Percentiles rank a stretch among this genome's conserved stretches.
These are phyloP conservation scores for Yponomeuta evonymella DNA, from an alignment of 2,888 invertebrate genomes.

Conservation along the genomic window DNA sequence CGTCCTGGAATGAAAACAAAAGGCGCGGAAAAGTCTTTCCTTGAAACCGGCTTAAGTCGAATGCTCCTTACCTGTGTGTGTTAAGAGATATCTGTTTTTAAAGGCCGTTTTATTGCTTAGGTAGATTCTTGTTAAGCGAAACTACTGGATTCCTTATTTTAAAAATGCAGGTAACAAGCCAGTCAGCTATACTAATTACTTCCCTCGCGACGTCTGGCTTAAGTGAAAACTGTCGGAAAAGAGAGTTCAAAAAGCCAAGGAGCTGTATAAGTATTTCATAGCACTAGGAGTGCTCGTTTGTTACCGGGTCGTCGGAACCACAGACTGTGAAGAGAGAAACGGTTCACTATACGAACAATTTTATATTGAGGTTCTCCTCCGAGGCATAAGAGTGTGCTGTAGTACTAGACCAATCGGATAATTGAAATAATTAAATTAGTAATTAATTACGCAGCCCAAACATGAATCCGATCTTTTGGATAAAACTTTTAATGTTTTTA, in stretches of 20 bases:
- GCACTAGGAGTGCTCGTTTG: conserved; percentile 12
- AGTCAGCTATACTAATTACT: neutral
- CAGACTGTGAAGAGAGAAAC: neutral
- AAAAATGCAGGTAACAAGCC: neutral
- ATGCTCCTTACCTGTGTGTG: no score
- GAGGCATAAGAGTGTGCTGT: no score
- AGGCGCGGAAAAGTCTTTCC: neutral
- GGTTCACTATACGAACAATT: neutral
- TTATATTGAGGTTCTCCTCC: no score
- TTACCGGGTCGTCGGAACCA: neutral
- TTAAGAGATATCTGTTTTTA: no score
- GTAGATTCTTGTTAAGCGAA: no score
- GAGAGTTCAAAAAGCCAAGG: neutral
- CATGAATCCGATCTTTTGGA: no score
- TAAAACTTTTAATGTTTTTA: no score
- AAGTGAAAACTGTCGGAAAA: neutral
- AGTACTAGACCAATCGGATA: no score
- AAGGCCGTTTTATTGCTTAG: no score
- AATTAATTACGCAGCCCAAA: no score
- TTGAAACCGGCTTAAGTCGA: no score
- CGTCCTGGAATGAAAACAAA: conserved; percentile 1
- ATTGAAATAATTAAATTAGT: no score
- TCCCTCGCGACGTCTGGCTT: neutral
- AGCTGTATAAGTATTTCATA: conserved; percentile 8
- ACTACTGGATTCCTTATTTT: neutral